A percentile compares a stretch with the other conserved stretches of the same genome.
Evolutionary conservation across 2,113 vertebrate species (phyloP).

Genomic region (Etia nguti): DNA sequence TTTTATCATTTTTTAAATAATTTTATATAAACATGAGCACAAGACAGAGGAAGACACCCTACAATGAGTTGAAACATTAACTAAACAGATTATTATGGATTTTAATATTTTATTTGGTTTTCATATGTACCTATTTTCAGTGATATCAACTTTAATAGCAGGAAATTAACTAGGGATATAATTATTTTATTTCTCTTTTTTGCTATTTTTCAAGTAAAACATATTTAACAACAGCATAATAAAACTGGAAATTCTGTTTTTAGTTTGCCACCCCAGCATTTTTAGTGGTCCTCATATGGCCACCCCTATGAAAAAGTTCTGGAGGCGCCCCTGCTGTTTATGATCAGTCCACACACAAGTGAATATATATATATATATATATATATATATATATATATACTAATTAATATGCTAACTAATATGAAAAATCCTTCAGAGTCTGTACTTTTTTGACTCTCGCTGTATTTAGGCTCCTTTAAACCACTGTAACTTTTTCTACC

Average conservation of each 20-base stretch:
- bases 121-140: neutral
- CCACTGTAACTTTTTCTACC: constrained; percentile 8
- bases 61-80: neutral
- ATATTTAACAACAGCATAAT: neutral
- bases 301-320: no score
- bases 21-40: neutral
- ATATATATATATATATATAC: no score
- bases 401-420: constrained; percentile 5
- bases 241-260: neutral
- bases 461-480: constrained; percentile 31
- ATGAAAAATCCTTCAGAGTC: neutral
- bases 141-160: neutral
- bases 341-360: no score
- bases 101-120: neutral
- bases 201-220: neutral
- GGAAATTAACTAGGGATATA: neutral
- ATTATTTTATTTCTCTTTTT: neutral
- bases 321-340: no score
- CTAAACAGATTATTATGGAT: neutral
- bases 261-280: neutral
- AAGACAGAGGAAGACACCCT: neutral
- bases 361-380: no score
- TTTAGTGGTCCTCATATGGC: no score
- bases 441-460: constrained; percentile 18
- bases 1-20: neutral